These are phyloP conservation scores for Galerucella nymphaeae DNA, from an alignment of 2,888 invertebrate species.

Conservation along the genomic window DNA sequence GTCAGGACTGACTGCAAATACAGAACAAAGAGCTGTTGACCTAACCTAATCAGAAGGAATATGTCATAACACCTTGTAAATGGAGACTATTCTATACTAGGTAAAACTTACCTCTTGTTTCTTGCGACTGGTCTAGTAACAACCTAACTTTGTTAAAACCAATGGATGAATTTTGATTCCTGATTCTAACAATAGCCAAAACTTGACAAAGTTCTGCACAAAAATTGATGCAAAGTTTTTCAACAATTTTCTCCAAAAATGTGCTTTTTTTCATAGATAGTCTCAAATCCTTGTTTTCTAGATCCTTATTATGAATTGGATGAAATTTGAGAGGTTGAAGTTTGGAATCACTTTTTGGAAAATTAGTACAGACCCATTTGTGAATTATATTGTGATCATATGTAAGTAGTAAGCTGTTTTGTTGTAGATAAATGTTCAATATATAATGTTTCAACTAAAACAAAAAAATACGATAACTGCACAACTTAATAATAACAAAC, in stretches of 20 bases:
- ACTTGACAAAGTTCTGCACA: slow-evolving; percentile 76
- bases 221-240: slow-evolving; percentile 72
- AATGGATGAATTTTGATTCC: slow-evolving; percentile 67
- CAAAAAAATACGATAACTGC: slow-evolving; percentile 19
- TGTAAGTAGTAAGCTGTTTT: slow-evolving; percentile 76
- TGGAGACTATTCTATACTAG: too few relatives aligned
- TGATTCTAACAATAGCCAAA: slow-evolving; percentile 67
- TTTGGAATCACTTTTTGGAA: slow-evolving; percentile 62
- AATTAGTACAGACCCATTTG: slow-evolving; percentile 69
- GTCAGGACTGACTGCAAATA: too few relatives aligned
- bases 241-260: slow-evolving; percentile 66
- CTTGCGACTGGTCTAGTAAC: slow-evolving; percentile 69
- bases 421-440: slow-evolving; percentile 74
- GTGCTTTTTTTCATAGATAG: slow-evolving; percentile 33
- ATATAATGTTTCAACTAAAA: slow-evolving; percentile 72
- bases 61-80: too few relatives aligned
- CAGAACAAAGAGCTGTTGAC: too few relatives aligned
- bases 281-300: slow-evolving; percentile 16
- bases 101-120: slow-evolving; percentile 54
- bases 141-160: slow-evolving; percentile 71
- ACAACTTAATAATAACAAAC: too few relatives aligned
- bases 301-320: slow-evolving; percentile 7
- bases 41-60: too few relatives aligned
- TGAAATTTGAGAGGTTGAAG: slow-evolving; percentile 30
- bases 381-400: slow-evolving; percentile 75